These are phyloP conservation scores for Bursaphelenchus okinawaensis DNA, from an alignment of 2,888 invertebrate species.

Conservation along the genomic window DNA sequence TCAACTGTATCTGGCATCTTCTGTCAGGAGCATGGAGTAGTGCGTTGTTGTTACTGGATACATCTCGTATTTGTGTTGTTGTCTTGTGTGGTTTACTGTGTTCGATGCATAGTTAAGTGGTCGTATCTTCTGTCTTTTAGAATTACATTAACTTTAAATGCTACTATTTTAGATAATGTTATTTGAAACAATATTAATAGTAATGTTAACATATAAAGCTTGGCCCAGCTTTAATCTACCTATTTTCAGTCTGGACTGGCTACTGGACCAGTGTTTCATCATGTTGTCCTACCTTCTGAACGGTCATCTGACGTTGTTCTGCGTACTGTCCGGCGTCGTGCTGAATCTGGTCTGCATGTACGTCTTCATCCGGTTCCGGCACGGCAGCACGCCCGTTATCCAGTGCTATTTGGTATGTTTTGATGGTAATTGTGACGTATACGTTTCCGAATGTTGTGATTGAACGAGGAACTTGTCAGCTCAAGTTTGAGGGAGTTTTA, in stretches of 20 bases:
- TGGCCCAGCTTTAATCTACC: no score
- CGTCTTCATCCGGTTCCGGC: constrained; percentile 48
- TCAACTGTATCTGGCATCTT: neutral
- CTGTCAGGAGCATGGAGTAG: neutral
- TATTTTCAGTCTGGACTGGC: neutral
- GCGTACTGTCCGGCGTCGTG: constrained; percentile 44
- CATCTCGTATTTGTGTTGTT: no score
- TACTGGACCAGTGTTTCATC: neutral
- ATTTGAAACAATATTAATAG: no score
- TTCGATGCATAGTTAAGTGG: no score
- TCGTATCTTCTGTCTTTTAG: no score
- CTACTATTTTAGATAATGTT: no score
- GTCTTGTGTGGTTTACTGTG: no score
- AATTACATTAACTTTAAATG: no score
- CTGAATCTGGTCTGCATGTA: constrained; percentile 51
- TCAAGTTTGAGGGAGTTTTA: neutral
- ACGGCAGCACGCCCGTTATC: constrained; percentile 49
- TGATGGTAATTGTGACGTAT: neutral
- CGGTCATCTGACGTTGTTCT: constrained; percentile 52
- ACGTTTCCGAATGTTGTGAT: neutral
- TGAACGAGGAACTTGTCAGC: neutral
- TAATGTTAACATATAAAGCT: no score
- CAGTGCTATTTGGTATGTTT: constrained; percentile 52
- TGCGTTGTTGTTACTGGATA: neutral
- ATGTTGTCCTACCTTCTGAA: constrained; percentile 53